phyloP scores from a whole-genome alignment of 2,797 vertebrate genomes.

The Ctenochaetus hawaiiensis region DNA sequence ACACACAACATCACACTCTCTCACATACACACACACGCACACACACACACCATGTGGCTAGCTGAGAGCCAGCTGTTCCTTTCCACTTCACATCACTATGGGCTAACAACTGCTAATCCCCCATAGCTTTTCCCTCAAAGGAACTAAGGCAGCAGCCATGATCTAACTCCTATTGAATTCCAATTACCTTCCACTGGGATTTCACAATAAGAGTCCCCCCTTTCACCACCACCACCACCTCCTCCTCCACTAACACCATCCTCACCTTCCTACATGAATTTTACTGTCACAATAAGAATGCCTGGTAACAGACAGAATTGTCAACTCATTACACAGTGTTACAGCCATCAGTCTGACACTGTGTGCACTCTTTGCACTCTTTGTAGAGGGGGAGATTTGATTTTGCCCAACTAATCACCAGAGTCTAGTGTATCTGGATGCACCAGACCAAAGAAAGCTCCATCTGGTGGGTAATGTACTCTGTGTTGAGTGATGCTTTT shows the following conservation, averaged over 20 bases:
- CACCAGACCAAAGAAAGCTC: no score
- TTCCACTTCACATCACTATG: slow-evolving; percentile 84
- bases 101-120: slow-evolving; percentile 84
- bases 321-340: no score
- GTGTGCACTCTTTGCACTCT: no score
- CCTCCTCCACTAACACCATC: slow-evolving; percentile 47
- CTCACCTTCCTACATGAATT: slow-evolving; percentile 34
- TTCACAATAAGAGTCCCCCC: slow-evolving; percentile 76
- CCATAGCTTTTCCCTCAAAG: slow-evolving; percentile 83
- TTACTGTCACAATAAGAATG: slow-evolving; percentile 31
- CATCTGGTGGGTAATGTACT: no score
- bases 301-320: no score
- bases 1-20: slow-evolving; percentile 27
- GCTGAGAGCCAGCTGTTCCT: slow-evolving; percentile 84
- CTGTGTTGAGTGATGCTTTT: no score
- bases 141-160: slow-evolving; percentile 81
- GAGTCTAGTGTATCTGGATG: no score
- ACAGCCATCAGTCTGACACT: no score
- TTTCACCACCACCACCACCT: slow-evolving; percentile 10
- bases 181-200: slow-evolving; percentile 82
- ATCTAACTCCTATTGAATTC: slow-evolving; percentile 87
- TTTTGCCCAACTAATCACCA: no score
- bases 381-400: no score
- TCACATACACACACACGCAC: slow-evolving; percentile 40
- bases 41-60: slow-evolving; percentile 78